These are phyloP conservation scores for Lasioglossum calceatum DNA, from an alignment of 2,888 invertebrate species.

Conservation along the genomic window DNA sequence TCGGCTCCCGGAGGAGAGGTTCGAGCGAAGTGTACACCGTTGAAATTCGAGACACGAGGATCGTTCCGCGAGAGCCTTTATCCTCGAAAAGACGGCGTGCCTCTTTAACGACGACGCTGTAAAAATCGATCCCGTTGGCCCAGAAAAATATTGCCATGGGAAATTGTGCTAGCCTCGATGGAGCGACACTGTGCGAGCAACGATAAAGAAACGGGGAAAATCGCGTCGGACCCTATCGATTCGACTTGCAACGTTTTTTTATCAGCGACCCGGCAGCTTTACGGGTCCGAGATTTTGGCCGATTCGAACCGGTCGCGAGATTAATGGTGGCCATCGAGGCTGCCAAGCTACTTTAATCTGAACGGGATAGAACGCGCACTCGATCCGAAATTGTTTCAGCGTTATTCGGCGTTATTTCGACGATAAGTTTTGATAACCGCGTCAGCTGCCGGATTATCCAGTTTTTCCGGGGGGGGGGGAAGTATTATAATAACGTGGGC, in stretches of 20 bases:
- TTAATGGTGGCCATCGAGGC: neutral
- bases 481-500: neutral
- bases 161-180: constrained; percentile 1
- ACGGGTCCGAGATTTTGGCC: neutral
- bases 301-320: neutral
- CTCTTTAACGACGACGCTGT: constrained; percentile 8
- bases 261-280: neutral
- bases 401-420: neutral
- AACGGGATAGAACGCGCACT: neutral
- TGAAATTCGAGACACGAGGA: constrained; percentile 4
- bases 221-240: neutral
- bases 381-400: neutral
- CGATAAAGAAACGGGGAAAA: constrained; percentile 11
- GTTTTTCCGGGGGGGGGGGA: neutral
- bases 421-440: neutral
- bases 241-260: neutral
- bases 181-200: neutral
- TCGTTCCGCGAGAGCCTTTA: constrained; percentile 6
- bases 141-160: constrained; percentile 26
- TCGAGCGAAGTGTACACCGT: neutral
- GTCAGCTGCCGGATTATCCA: neutral
- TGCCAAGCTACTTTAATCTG: neutral
- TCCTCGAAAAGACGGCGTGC: constrained; percentile 5
- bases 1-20: too few species aligned
- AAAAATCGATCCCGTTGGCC: constrained; percentile 34